These are phyloP conservation scores for Trochalopteron elliotii DNA, from an alignment of 2,113 vertebrate species.

Conservation along the genomic window DNA sequence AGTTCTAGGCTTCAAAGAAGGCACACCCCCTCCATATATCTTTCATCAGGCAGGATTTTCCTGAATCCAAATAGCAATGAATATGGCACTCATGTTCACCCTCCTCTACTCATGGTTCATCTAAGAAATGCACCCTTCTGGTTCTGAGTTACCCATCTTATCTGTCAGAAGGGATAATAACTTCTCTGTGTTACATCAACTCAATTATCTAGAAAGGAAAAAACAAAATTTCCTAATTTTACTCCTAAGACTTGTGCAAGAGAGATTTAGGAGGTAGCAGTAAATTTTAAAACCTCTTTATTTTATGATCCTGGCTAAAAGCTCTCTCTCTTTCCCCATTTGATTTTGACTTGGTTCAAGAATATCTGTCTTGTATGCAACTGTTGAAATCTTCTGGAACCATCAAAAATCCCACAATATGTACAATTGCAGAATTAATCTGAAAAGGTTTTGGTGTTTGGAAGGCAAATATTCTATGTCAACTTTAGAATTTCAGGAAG, in stretches of 20 bases:
- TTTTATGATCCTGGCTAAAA: background rate
- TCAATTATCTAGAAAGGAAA: background rate
- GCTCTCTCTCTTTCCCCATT: background rate
- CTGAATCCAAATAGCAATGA: background rate
- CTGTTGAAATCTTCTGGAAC: background rate
- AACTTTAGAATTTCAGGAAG: background rate
- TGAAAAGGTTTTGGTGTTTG: background rate
- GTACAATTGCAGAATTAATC: background rate
- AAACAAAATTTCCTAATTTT: background rate
- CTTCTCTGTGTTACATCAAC: background rate
- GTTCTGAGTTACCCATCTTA: background rate
- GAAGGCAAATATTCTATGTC: background rate
- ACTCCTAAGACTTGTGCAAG: background rate
- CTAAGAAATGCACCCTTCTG: background rate
- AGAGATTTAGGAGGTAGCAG: background rate
- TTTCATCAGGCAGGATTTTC: background rate
- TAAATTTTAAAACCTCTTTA: background rate
- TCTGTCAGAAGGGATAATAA: background rate
- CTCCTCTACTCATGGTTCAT: background rate
- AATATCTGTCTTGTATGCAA: background rate
- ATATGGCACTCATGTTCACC: background rate
- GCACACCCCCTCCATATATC: rapidly evolving
- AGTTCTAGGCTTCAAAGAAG: background rate
- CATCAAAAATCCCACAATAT: background rate
- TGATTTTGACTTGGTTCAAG: background rate